Conservation (phyloP, 2,113 vertebrate species). For the Hippoglossus stenolepis region DNA sequence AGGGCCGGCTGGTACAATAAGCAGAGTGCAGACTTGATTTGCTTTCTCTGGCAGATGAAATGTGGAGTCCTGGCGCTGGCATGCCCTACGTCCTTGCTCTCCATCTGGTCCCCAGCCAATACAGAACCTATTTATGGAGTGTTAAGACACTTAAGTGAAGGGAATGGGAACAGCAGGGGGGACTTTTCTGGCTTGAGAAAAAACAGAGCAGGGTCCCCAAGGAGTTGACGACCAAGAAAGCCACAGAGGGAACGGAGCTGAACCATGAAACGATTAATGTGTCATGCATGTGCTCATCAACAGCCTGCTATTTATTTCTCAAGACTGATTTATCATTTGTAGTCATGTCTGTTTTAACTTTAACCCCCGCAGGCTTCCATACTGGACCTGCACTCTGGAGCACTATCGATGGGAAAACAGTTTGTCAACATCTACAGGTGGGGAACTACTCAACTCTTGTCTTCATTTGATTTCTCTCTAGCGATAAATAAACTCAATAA, state of each 20-base stretch:
- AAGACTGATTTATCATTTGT: not conserved
- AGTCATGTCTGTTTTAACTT: conserved; percentile 35
- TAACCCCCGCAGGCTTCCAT: conserved; percentile 89
- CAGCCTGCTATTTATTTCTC: not conserved
- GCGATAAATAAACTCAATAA: not conserved
- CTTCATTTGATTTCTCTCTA: not conserved
- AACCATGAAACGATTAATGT: not conserved
- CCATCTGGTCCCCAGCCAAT: conserved; percentile 24
- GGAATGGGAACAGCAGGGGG: not conserved
- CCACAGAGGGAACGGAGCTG: not conserved
- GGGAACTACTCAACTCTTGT: conserved; percentile 41
- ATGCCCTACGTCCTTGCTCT: conserved; percentile 1
- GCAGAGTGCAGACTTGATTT: too few species aligned
- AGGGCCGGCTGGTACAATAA: conserved; percentile 50
- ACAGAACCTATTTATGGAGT: conserved; percentile 46
- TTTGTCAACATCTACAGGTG: conserved; percentile 98
- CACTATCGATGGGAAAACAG: conserved; percentile 93
- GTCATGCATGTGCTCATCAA: not conserved
- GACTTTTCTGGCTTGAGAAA: conserved; percentile 28
- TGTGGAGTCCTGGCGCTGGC: not conserved
- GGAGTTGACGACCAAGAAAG: not conserved
- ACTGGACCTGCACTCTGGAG: conserved; percentile 95
- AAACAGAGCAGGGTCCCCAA: conserved; percentile 17
- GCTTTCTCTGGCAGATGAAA: not conserved
- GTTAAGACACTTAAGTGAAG: conserved; percentile 33